Conservation (phyloP, 2,797 vertebrate genomes). For the Sitta carolinensis region DNA sequence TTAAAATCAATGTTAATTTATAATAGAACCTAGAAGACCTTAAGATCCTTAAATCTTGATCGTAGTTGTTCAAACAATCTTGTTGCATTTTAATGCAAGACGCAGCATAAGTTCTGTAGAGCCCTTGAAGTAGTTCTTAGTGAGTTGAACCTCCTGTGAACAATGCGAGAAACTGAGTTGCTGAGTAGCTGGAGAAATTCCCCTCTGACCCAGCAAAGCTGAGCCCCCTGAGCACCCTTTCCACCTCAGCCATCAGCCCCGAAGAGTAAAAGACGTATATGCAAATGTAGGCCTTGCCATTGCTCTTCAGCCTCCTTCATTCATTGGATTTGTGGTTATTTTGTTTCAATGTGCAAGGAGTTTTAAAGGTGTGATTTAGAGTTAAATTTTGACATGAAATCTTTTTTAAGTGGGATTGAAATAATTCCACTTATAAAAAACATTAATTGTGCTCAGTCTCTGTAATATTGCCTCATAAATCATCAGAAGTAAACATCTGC, state of each 20-base stretch:
- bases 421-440: not conserved
- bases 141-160: not conserved
- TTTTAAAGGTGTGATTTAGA: not conserved
- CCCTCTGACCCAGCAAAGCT: not conserved
- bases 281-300: not conserved
- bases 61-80: not conserved
- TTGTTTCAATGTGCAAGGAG: not conserved
- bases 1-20: constrained; percentile 7
- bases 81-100: constrained; percentile 4
- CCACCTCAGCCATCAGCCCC: not conserved
- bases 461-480: not conserved
- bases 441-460: not conserved
- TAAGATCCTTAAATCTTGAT: constrained; percentile 33
- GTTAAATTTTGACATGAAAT: not conserved
- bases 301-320: not conserved
- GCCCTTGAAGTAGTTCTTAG: constrained; percentile 27
- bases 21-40: not conserved
- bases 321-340: not conserved
- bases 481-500: not conserved
- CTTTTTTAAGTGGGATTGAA: not conserved
- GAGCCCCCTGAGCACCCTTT: not conserved
- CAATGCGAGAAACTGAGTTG: not conserved
- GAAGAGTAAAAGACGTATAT: not conserved
- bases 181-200: constrained; percentile 3
- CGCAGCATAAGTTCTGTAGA: not conserved